Conservation (phyloP, 2,797 vertebrate species). For the Gorsachius magnificus region DNA sequence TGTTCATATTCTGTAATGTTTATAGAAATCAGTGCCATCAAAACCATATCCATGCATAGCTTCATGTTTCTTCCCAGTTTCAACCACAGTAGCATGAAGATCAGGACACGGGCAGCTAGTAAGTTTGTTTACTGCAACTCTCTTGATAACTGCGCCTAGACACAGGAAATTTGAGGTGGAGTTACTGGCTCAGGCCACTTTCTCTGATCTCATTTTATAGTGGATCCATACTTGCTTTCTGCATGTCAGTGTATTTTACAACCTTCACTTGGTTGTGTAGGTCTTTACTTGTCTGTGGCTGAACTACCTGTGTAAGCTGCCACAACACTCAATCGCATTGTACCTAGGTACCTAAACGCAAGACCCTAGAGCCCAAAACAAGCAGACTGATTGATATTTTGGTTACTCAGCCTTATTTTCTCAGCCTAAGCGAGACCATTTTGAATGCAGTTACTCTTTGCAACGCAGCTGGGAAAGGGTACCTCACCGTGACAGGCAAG, state of each 20-base stretch:
- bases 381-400: neutral
- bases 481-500: neutral
- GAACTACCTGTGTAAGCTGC: neutral
- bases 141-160: neutral
- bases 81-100: slow-evolving; percentile 33
- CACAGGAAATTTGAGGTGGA: neutral
- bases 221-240: neutral
- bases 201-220: neutral
- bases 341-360: neutral
- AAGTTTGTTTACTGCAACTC: neutral
- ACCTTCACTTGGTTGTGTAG: neutral
- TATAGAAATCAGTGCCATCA: slow-evolving; percentile 42
- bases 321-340: neutral
- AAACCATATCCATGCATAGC: neutral
- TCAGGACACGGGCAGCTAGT: neutral
- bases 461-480: neutral
- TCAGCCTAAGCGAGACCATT: neutral
- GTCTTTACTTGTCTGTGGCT: neutral
- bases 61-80: slow-evolving; percentile 26
- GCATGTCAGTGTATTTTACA: neutral
- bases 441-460: neutral
- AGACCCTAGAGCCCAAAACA: neutral
- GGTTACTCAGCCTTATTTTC: neutral
- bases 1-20: slow-evolving; percentile 54
- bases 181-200: neutral